Evolutionary conservation across 2,113 vertebrate genomes (phyloP), one percentile per base, ranked within the genome.

Genomic region (Elachura formosa): DNA sequence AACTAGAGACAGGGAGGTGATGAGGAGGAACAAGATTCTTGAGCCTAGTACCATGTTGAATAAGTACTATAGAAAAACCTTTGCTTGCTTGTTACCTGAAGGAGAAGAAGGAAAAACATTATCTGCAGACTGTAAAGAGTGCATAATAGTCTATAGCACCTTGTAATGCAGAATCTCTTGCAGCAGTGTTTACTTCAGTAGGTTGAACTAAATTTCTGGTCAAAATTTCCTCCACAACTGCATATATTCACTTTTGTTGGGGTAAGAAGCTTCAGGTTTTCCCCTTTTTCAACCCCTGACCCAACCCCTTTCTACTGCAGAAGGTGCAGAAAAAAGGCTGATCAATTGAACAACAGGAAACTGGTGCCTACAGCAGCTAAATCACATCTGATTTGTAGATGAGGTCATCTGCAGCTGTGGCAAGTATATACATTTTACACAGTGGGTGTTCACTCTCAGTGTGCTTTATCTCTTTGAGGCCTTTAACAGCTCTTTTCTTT

Each of bases 401-500:
- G 48, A 69, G 33, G 29, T 85, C 20, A 41, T 71, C 46, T 72
- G 56, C 41, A 67, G 40, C 17, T 64, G 17, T 63, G 29, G 23
- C 54, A 64, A 66, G 25, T 56, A n/a, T 38, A 25, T 54, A 24
- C 23, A 5, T 68, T 88, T 72, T 76, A 61, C 43, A 43, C 23
- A 63, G 43, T 31, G 17, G 9, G 1, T 72, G 14, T 43, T 78
- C 0, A 0, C 10, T 72, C 40, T 55, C 51, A 18, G 5, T 59
- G 24, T 71, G 23, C 43, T 85, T 88, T 29, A 68, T 88, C 36
- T 67, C 52, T 82, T 55, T 38, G 36, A 80, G 45, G 24, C 63
- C 36, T 68, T 64, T 52, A 73, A 68, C 49, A 73, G 31, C n/a
- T 85, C 29, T 82, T 72, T 71, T 26, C 14, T 84, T 82, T 64